A percentile compares a stretch with the other conserved stretches of the same genome.
These are phyloP conservation scores for Caloenas nicobarica DNA, from an alignment of 2,113 vertebrate species.

Conservation along the genomic window DNA sequence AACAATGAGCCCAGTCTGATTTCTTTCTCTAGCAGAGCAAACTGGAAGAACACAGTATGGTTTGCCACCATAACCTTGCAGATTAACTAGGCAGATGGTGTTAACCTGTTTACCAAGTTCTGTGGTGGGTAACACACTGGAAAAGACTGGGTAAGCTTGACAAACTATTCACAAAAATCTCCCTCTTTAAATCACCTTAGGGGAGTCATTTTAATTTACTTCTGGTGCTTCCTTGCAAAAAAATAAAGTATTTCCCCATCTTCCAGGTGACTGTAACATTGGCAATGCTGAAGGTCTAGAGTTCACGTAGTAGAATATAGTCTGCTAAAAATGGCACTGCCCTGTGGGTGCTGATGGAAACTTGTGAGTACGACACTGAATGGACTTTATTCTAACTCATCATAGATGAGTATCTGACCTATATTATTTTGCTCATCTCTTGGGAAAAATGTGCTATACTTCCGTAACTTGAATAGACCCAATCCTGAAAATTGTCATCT, in stretches of 20 bases:
- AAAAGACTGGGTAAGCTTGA: background rate
- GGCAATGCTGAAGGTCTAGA: fast-evolving
- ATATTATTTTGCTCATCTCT: background rate
- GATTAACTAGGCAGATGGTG: background rate
- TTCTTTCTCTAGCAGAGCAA: background rate
- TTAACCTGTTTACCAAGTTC: background rate
- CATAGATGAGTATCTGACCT: background rate
- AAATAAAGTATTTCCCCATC: background rate
- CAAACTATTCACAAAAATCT: background rate
- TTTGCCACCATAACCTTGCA: background rate
- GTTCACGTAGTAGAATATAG: background rate
- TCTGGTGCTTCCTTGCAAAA: background rate
- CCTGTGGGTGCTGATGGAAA: background rate
- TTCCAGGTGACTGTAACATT: background rate
- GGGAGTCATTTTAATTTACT: fast-evolving
- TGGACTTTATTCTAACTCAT: background rate
- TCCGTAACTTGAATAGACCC: background rate
- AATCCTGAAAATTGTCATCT: background rate
- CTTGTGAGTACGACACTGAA: background rate
- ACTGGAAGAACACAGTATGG: background rate
- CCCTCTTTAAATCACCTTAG: background rate
- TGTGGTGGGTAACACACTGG: background rate
- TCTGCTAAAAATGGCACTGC: background rate
- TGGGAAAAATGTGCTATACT: background rate
- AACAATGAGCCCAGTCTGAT: fast-evolving